phyloP scores from a whole-genome alignment of 2,797 vertebrate genomes.

The Huso huso region DNA sequence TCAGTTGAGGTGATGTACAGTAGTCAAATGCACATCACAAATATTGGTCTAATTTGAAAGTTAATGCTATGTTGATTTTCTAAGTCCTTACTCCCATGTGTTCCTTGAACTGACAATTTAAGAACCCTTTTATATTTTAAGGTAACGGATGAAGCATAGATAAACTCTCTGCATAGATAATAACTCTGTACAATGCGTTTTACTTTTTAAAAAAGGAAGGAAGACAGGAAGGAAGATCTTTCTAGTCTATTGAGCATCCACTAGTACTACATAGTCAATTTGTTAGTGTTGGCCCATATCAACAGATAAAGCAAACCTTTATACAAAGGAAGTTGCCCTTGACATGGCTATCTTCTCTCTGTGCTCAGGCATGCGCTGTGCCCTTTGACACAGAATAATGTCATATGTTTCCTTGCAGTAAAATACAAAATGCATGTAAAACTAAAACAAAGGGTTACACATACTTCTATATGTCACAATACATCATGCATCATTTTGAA shows the following conservation, averaged over 20 bases:
- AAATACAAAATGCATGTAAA: too few relatives aligned
- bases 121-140: background rate
- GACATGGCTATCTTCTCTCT: slow-evolving; percentile 52
- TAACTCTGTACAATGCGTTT: slow-evolving; percentile 30
- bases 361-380: slow-evolving; percentile 51
- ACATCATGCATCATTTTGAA: too few relatives aligned
- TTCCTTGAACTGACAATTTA: slow-evolving; percentile 34
- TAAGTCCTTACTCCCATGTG: slow-evolving; percentile 26
- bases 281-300: slow-evolving; percentile 57
- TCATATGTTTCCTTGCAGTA: too few relatives aligned
- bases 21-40: too few relatives aligned
- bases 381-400: slow-evolving; percentile 22
- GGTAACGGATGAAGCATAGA: too few relatives aligned
- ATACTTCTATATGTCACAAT: too few relatives aligned
- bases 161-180: slow-evolving; percentile 20
- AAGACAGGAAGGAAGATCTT: slow-evolving; percentile 51
- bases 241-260: slow-evolving; percentile 41
- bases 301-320: slow-evolving; percentile 58
- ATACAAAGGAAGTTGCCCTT: slow-evolving; percentile 55
- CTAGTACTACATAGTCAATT: slow-evolving; percentile 39
- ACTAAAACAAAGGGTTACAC: too few relatives aligned
- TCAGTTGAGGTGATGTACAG: too few relatives aligned
- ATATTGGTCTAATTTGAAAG: too few relatives aligned
- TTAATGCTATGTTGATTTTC: background rate
- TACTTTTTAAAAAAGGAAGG: slow-evolving; percentile 27